Evolutionary conservation across 1,140 invertebrate genomes (phyloP).

Genomic region (Branchinecta lynchi): DNA sequence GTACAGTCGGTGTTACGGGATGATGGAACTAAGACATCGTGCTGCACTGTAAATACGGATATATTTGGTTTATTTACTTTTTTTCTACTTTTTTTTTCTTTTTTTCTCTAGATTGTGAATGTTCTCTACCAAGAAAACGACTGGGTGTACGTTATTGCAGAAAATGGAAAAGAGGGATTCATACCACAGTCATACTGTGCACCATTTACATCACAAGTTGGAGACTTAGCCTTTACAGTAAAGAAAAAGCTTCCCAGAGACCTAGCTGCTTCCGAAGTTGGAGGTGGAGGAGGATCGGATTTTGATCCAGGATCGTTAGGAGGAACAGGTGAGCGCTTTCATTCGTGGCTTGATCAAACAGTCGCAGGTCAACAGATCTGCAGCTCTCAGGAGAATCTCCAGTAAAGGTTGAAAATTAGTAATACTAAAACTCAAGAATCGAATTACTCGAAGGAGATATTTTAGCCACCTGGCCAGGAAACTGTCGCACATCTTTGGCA

Average conservation of each 20-base stretch:
- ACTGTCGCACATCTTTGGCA: no score
- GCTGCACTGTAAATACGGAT: background rate
- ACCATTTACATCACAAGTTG: constrained; percentile 59
- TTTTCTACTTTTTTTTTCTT: constrained; percentile 16
- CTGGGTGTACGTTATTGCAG: constrained; percentile 87
- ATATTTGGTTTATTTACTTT: no score
- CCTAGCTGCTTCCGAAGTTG: constrained; percentile 28
- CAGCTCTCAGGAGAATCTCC: no score
- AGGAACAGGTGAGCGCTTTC: background rate
- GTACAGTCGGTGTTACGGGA: no score
- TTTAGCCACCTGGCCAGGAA: no score
- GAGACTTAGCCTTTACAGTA: constrained; percentile 50
- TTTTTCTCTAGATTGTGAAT: constrained; percentile 54
- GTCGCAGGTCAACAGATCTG: no score
- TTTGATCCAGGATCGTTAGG: background rate
- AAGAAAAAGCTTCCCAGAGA: constrained; percentile 69
- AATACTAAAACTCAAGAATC: no score
- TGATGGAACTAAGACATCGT: background rate
- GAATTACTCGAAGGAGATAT: no score
- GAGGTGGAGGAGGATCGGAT: constrained; percentile 16
- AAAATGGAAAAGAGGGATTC: constrained; percentile 75
- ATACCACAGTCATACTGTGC: constrained; percentile 86
- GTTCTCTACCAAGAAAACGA: constrained; percentile 86
- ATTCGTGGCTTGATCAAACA: no score
- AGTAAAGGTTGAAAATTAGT: no score